Percentiles rank a stretch among this genome's conserved stretches.
Conservation (phyloP, 2,888 invertebrate species). For the Hesperia comma region DNA sequence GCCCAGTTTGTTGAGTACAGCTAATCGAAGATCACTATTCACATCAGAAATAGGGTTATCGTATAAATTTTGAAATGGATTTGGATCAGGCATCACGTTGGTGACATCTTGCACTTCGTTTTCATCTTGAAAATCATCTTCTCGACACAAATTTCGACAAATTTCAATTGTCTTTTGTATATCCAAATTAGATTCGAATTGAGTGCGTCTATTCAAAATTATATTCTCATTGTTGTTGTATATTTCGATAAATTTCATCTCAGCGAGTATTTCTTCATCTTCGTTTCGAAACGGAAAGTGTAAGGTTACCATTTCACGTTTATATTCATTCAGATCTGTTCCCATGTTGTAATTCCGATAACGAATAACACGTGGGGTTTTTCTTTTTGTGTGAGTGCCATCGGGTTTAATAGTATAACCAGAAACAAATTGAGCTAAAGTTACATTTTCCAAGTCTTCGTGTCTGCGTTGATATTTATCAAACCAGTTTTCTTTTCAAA, state of each 20-base stretch:
- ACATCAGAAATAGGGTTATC: not conserved
- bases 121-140: slow-evolving; percentile 22
- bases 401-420: slow-evolving; percentile 49
- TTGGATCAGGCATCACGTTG: not conserved
- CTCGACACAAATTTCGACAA: slow-evolving; percentile 38
- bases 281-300: slow-evolving; percentile 59
- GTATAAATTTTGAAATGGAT: slow-evolving; percentile 4
- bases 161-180: slow-evolving; percentile 49
- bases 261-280: slow-evolving; percentile 43
- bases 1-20: slow-evolving; percentile 42
- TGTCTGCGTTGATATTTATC: slow-evolving; percentile 61
- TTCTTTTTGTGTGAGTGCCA: slow-evolving; percentile 43
- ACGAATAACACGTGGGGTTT: slow-evolving; percentile 52
- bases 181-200: slow-evolving; percentile 55
- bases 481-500: slow-evolving; percentile 64
- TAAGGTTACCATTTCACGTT: slow-evolving; percentile 56
- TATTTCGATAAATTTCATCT: slow-evolving; percentile 40
- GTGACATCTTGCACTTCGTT: no score
- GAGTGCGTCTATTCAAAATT: slow-evolving; percentile 49
- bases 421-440: slow-evolving; percentile 58
- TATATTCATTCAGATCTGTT: slow-evolving; percentile 54
- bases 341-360: slow-evolving; percentile 58
- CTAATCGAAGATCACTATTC: not conserved
- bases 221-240: slow-evolving; percentile 50
- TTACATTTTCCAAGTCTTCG: slow-evolving; percentile 49